Percentiles rank a stretch among this genome's conserved stretches.
These are phyloP conservation scores for Dinothrombium tinctorium DNA, from an alignment of 1,140 invertebrate species.

Conservation along the genomic window DNA sequence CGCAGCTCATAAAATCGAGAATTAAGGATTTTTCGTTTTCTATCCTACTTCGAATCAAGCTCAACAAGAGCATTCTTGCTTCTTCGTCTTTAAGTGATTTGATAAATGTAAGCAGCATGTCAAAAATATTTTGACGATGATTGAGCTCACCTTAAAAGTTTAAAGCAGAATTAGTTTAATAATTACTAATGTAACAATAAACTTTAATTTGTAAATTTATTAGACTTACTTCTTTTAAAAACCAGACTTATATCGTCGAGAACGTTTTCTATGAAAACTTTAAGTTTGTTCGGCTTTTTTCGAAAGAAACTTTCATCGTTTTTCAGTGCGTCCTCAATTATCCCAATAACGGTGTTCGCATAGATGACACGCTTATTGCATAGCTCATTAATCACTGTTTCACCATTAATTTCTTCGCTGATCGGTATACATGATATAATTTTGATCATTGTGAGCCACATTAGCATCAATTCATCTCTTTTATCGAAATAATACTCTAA, in stretches of 20 bases:
- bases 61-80: too few relatives aligned
- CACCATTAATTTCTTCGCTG: not conserved
- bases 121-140: not conserved
- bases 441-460: not conserved
- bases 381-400: not conserved
- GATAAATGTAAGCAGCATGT: not conserved
- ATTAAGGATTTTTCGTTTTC: too few relatives aligned
- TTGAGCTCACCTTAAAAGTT: not conserved
- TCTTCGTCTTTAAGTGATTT: too few relatives aligned
- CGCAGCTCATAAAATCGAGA: too few relatives aligned
- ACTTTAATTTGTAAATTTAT: not conserved
- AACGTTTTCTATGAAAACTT: not conserved
- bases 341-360: not conserved
- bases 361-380: not conserved
- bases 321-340: not conserved
- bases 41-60: too few relatives aligned
- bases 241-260: not conserved
- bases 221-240: not conserved
- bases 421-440: not conserved
- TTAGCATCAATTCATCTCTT: not conserved
- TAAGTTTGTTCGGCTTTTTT: not conserved
- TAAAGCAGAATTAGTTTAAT: not conserved
- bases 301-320: not conserved
- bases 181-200: not conserved
- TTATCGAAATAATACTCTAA: not conserved